Percentiles rank a stretch among this genome's conserved stretches.
Evolutionary conservation across 2,113 vertebrate species (phyloP).

Genomic region (Solenodon paradoxus): DNA sequence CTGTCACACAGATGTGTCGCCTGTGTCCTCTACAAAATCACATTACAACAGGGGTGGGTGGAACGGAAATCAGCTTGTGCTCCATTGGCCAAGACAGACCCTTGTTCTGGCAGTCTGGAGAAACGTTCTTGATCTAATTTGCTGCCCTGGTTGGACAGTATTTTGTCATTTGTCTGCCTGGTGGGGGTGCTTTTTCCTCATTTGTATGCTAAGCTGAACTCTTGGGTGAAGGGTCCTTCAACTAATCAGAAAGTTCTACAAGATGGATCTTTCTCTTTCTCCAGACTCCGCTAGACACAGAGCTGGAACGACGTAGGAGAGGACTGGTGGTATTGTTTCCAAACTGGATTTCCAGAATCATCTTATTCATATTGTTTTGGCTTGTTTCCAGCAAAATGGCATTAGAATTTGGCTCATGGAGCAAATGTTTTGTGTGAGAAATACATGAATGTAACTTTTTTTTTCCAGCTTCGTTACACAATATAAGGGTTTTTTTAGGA

Average conservation of each 20-base stretch:
- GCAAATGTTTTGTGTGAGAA: not conserved
- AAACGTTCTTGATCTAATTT: not conserved
- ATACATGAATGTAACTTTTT: not conserved
- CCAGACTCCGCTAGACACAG: not conserved
- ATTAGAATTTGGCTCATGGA: not conserved
- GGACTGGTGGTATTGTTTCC: not conserved
- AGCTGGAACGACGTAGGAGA: not conserved
- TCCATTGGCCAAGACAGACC: not conserved
- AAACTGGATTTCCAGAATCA: not conserved
- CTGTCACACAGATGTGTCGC: not conserved
- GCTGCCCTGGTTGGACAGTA: not conserved
- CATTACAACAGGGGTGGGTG: fast-evolving
- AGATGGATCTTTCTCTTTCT: not conserved
- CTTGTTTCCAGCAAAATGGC: not conserved
- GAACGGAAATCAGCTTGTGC: not conserved
- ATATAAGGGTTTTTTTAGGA: not conserved
- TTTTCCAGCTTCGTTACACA: not conserved
- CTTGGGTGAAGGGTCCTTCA: not conserved
- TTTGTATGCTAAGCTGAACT: not conserved
- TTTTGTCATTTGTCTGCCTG: not conserved
- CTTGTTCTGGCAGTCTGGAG: not conserved
- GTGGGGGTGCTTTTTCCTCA: not conserved
- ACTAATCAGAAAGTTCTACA: not conserved
- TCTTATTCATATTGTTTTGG: not conserved
- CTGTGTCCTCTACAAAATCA: not conserved